phyloP scores from a whole-genome alignment of 2,797 vertebrate species.

The Scarus forsteni region DNA sequence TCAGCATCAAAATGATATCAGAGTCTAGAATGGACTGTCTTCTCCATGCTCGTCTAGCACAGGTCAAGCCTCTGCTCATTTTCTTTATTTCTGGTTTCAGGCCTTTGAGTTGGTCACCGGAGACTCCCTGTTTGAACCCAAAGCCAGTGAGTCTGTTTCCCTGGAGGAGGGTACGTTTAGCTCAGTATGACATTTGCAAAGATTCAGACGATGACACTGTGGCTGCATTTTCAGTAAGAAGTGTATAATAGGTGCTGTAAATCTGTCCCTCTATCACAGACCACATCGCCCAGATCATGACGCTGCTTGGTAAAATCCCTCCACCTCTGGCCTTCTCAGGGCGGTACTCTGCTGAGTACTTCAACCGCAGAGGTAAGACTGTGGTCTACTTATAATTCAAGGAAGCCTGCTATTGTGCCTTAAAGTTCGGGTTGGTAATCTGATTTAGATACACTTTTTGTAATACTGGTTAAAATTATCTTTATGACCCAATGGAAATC shows the following conservation, averaged over 20 bases:
- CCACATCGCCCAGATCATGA: constrained; percentile 88
- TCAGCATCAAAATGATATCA: no score
- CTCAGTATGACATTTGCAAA: constrained; percentile 6
- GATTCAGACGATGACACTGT: constrained; percentile 40
- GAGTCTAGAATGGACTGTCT: no score
- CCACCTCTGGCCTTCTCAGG: constrained; percentile 82
- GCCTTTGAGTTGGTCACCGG: constrained; percentile 91
- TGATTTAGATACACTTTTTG: no score
- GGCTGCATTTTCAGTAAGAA: constrained; percentile 3
- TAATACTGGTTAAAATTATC: no score
- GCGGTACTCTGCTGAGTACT: constrained; percentile 87
- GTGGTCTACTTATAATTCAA: not conserved
- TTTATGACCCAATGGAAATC: no score
- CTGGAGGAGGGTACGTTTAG: constrained; percentile 87
- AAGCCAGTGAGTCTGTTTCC: constrained; percentile 83
- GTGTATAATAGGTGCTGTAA: constrained; percentile 1
- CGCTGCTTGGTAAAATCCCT: constrained; percentile 89
- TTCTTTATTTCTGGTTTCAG: constrained; percentile 64
- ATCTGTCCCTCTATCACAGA: constrained; percentile 72
- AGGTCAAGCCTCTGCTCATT: not conserved
- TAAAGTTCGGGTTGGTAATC: not conserved
- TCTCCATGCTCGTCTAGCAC: not conserved
- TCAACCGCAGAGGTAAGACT: constrained; percentile 85
- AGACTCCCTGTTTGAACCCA: constrained; percentile 87
- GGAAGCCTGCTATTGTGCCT: no score